Evolutionary conservation across 2,113 vertebrate species (phyloP).

Genomic region (Hippocampus zosterae): DNA sequence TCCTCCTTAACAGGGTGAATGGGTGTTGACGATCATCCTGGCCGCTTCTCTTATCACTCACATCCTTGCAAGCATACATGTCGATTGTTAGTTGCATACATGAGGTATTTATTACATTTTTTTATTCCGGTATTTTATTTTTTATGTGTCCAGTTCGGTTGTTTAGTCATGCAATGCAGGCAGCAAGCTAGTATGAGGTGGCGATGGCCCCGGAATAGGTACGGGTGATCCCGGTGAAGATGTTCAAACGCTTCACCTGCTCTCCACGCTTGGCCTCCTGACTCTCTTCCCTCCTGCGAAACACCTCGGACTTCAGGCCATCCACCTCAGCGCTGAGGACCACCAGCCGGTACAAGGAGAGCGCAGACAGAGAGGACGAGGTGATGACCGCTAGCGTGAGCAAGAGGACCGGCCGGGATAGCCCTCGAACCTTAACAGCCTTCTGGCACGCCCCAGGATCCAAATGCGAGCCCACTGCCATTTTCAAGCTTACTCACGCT

Average conservation of each 20-base stretch:
- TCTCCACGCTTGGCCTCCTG: conserved; percentile 25
- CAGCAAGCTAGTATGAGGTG: no score
- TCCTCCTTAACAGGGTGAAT: conserved; percentile 23
- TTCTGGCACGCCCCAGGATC: conserved; percentile 14
- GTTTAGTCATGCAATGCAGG: no score
- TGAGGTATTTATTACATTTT: background rate
- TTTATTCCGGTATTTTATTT: no score
- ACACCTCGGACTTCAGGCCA: conserved; percentile 69
- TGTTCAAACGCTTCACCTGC: conserved; percentile 33
- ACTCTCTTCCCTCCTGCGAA: conserved; percentile 57
- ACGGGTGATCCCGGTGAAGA: background rate
- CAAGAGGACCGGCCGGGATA: conserved; percentile 68
- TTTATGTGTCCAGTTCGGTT: no score
- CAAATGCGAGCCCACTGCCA: conserved; percentile 24
- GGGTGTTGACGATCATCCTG: background rate
- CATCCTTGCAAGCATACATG: conserved; percentile 26
- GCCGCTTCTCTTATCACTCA: conserved; percentile 19
- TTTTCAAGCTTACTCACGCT: conserved; percentile 31
- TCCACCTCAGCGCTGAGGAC: conserved; percentile 82
- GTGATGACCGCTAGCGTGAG: conserved; percentile 76
- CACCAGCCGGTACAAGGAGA: conserved; percentile 79
- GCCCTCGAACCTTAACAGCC: conserved; percentile 26
- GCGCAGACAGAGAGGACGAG: conserved; percentile 78
- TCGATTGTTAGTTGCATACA: background rate
- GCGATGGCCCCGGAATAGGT: no score